phyloP scores from a whole-genome alignment of 2,888 invertebrate genomes.

The Eilema sororculum region DNA sequence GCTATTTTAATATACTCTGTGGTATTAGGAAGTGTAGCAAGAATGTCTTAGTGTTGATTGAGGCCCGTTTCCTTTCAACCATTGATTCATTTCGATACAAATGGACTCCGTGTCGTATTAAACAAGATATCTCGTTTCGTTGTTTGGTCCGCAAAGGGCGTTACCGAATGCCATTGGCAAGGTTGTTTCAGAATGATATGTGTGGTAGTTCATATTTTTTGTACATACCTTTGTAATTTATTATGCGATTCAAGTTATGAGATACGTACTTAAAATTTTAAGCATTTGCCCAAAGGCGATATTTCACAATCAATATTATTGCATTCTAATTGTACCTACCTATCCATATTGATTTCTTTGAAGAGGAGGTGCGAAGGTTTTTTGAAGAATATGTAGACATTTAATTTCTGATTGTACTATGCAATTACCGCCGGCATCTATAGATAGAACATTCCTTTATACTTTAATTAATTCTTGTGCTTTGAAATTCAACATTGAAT shows the following conservation, averaged over 20 bases:
- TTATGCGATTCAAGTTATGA: slow-evolving; percentile 14
- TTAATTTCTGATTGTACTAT: not conserved
- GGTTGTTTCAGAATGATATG: slow-evolving; percentile 22
- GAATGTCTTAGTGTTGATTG: not conserved
- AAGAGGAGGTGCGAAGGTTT: not conserved
- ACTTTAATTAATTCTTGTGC: slow-evolving; percentile 4
- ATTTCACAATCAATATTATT: slow-evolving; percentile 25
- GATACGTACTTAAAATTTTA: not conserved
- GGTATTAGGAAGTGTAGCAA: slow-evolving; percentile 8
- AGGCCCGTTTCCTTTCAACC: not conserved
- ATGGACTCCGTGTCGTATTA: slow-evolving; percentile 5
- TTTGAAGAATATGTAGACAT: not conserved
- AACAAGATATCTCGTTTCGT: slow-evolving; percentile 6
- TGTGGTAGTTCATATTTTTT: not conserved
- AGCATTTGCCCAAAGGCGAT: slow-evolving; percentile 10
- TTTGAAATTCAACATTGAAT: not conserved
- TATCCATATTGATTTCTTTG: not conserved
- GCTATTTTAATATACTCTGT: not conserved
- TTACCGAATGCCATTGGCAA: slow-evolving; percentile 32
- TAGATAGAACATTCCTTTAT: not conserved
- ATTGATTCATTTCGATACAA: slow-evolving; percentile 5
- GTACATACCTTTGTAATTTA: slow-evolving; percentile 13
- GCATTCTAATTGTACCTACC: not conserved
- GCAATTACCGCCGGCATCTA: not conserved
- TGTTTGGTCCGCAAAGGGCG: slow-evolving; percentile 28